A percentile compares a stretch with the other conserved stretches of the same genome.
Conservation (phyloP, 2,113 vertebrate species). For the Orcinus orca region DNA sequence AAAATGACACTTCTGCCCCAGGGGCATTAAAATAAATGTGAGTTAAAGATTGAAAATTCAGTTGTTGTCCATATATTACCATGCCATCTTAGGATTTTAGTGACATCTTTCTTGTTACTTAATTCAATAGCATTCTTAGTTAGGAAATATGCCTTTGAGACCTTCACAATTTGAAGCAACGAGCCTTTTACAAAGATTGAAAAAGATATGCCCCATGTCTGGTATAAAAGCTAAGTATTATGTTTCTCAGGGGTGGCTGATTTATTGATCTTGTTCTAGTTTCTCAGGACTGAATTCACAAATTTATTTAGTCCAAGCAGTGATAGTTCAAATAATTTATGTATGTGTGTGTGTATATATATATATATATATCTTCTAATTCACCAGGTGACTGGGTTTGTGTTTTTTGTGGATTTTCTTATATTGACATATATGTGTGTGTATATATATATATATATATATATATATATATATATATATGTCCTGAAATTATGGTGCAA, state of each 20-base stretch:
- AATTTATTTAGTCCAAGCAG: neutral
- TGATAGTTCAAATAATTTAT: neutral
- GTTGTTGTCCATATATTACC: neutral
- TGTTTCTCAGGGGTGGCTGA: neutral
- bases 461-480: neutral
- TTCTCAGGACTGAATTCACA: neutral
- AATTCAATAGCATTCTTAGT: neutral
- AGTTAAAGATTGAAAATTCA: neutral
- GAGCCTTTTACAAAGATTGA: neutral
- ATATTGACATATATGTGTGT: neutral
- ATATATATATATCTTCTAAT: neutral
- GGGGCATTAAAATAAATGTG: neutral
- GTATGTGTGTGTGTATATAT: no score
- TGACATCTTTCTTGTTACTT: neutral
- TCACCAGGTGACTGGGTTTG: neutral
- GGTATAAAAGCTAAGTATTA: neutral
- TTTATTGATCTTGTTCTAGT: neutral
- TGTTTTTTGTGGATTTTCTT: neutral
- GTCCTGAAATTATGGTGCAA: neutral
- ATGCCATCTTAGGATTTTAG: neutral
- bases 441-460: neutral
- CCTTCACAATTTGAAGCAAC: neutral
- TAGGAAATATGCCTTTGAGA: neutral
- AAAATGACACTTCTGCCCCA: neutral
- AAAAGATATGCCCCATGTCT: neutral